Evolutionary conservation across 1,140 invertebrate genomes (phyloP).

Genomic region (Sitophilus oryzae): DNA sequence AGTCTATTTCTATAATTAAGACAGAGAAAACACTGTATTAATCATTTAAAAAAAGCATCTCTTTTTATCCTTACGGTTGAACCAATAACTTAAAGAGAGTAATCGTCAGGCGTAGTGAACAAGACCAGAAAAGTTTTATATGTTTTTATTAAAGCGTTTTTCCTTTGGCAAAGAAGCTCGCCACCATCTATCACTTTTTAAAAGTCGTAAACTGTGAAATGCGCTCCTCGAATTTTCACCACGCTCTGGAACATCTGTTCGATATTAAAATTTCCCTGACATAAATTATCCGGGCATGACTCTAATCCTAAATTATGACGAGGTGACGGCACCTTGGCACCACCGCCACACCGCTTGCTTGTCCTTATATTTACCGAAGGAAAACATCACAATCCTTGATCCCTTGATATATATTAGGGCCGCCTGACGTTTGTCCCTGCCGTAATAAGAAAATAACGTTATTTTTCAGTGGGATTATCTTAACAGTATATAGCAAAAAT

Average conservation of each 20-base stretch:
- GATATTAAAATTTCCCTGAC: conserved; percentile 4
- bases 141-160: neutral
- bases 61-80: no score
- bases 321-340: neutral
- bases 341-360: neutral
- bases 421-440: no score
- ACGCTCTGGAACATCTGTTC: neutral
- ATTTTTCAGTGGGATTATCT: no score
- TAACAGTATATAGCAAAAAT: no score
- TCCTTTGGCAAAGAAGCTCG: neutral
- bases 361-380: conserved; percentile 5
- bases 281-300: conserved; percentile 4
- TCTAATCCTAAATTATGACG: conserved; percentile 6
- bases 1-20: no score
- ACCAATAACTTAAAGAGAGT: no score
- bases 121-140: no score
- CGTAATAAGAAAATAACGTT: no score
- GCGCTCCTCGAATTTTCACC: neutral
- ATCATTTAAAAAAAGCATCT: no score
- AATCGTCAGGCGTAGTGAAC: no score
- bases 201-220: neutral
- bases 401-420: conserved; percentile 1
- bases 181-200: neutral
- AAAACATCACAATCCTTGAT: conserved; percentile 2
- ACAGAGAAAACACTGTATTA: no score